These are phyloP conservation scores for Synanceia verrucosa DNA, from an alignment of 2,797 vertebrate species.

Conservation along the genomic window DNA sequence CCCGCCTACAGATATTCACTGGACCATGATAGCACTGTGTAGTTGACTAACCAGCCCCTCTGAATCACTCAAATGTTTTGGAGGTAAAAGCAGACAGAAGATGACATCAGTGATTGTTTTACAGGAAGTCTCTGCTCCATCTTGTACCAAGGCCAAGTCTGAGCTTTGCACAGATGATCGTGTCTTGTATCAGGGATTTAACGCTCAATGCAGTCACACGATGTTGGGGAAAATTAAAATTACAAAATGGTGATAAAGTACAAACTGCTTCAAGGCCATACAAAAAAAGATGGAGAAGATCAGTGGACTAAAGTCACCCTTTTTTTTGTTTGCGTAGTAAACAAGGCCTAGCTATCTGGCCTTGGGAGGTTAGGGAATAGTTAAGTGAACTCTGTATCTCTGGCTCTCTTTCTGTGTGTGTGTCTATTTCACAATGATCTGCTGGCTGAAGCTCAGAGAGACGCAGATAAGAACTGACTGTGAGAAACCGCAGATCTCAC, in stretches of 20 bases:
- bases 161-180: constrained; percentile 6
- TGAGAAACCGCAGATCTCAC: constrained; percentile 81
- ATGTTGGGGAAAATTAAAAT: constrained; percentile 14
- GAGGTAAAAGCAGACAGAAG: constrained; percentile 61
- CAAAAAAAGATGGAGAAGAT: not conserved
- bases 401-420: constrained; percentile 23
- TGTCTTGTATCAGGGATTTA: constrained; percentile 24
- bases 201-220: constrained; percentile 1
- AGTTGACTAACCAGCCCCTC: constrained; percentile 43
- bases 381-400: constrained; percentile 66
- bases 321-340: constrained; percentile 71
- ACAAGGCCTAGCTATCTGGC: constrained; percentile 67
- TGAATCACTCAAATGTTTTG: constrained; percentile 59
- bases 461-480: constrained; percentile 76
- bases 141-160: constrained; percentile 40
- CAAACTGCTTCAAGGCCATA: constrained; percentile 3
- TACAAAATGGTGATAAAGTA: constrained; percentile 19
- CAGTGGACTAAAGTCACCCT: constrained; percentile 32
- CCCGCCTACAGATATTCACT: constrained; percentile 26
- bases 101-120: constrained; percentile 65
- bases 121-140: constrained; percentile 58
- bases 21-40: constrained; percentile 24
- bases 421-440: constrained; percentile 75
- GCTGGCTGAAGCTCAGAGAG: constrained; percentile 72
- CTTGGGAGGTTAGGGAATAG: constrained; percentile 71